Percentiles rank a stretch among this genome's conserved stretches.
Conservation (phyloP, 2,113 vertebrate species). For the Meles meles region DNA sequence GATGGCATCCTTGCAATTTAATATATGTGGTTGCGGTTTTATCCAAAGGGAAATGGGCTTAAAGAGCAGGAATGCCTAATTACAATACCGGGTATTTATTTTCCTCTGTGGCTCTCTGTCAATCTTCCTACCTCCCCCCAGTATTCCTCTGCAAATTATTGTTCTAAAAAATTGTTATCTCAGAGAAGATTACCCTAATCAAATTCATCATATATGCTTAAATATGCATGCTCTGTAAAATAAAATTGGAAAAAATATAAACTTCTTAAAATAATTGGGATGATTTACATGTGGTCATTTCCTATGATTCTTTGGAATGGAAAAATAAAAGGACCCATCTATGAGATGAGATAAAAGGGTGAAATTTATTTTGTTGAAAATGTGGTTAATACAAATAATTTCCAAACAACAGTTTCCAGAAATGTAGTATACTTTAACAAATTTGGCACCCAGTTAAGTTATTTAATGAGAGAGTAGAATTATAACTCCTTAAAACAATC, state of each 20-base stretch:
- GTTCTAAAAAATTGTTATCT: not conserved
- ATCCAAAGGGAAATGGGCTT: not conserved
- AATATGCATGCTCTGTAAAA: not conserved
- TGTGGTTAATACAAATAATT: not conserved
- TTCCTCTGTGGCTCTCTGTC: not conserved
- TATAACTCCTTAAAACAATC: constrained; percentile 32
- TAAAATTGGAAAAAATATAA: not conserved
- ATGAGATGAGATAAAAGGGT: not conserved
- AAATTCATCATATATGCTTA: not conserved
- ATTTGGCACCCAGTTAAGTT: constrained; percentile 19
- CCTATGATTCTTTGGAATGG: not conserved
- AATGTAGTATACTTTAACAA: constrained; percentile 50
- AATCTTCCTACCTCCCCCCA: not conserved
- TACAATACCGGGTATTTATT: not conserved
- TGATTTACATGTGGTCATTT: not conserved
- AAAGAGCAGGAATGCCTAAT: not conserved
- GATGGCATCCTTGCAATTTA: not conserved
- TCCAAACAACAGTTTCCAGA: constrained; percentile 40
- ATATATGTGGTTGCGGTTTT: not conserved
- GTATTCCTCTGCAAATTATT: not conserved
- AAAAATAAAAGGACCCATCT: not conserved
- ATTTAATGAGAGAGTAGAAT: constrained; percentile 51
- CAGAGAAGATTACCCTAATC: not conserved
- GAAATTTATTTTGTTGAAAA: not conserved
- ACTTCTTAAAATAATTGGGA: not conserved